Evolutionary conservation across 2,888 invertebrate genomes (phyloP).

Genomic region (Hirtodrosophila histrioides): DNA sequence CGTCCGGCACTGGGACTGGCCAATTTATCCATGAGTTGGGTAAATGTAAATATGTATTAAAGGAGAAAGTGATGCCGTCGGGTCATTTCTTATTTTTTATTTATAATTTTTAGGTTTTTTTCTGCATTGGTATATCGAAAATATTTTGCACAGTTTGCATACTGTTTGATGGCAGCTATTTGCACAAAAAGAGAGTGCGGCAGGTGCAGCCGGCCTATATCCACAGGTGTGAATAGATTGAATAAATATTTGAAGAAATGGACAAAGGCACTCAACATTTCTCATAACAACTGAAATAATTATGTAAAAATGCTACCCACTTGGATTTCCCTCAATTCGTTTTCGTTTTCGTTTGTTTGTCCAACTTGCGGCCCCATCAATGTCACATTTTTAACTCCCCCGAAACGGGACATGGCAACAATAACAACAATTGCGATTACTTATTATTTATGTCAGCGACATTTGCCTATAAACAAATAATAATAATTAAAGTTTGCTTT

Average conservation of each 20-base stretch:
- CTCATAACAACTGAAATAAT: conserved; percentile 24
- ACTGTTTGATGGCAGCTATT: conserved; percentile 61
- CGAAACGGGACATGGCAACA: conserved; percentile 33
- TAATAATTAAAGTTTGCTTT: conserved; percentile 72
- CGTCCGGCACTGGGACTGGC: conserved; percentile 23
- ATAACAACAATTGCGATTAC: conserved; percentile 24
- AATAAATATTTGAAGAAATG: conserved; percentile 64
- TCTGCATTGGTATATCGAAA: conserved; percentile 34
- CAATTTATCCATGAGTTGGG: conserved; percentile 60
- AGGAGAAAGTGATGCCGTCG: conserved; percentile 66
- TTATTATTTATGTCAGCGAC: conserved; percentile 71
- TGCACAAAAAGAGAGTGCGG: conserved; percentile 66
- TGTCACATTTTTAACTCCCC: conserved; percentile 47
- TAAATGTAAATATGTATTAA: conserved; percentile 61
- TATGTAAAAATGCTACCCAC: conserved; percentile 41
- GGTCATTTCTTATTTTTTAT: conserved; percentile 40
- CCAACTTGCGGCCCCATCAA: conserved; percentile 28
- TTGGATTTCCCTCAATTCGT: conserved; percentile 36
- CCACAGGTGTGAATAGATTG: conserved; percentile 60
- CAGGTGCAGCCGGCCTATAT: conserved; percentile 64
- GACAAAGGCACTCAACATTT: conserved; percentile 30
- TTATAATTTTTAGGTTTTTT: conserved; percentile 23
- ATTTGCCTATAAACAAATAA: conserved; percentile 58
- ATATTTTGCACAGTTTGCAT: conserved; percentile 71
- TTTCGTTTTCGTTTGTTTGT: not conserved